Percentiles rank a stretch among this genome's conserved stretches.
These are phyloP conservation scores for Musca domestica DNA, from an alignment of 1,140 invertebrate species.

Conservation along the genomic window DNA sequence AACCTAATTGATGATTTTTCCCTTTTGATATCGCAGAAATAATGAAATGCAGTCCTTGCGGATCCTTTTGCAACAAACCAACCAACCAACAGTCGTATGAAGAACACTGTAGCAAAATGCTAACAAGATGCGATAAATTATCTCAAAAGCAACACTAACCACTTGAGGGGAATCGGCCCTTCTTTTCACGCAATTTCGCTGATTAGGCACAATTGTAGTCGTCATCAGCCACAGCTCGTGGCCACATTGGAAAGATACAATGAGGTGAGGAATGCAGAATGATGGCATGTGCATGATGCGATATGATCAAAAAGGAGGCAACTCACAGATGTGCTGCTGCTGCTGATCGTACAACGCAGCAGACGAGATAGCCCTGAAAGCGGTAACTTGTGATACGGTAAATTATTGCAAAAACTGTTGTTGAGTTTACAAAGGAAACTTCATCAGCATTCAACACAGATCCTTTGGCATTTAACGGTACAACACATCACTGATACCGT, in stretches of 20 bases:
- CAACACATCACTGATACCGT: no score
- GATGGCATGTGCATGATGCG: conserved; percentile 16
- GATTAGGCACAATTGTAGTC: conserved; percentile 16
- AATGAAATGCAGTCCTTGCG: no score
- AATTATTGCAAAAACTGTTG: conserved; percentile 15
- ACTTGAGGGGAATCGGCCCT: conserved; percentile 4
- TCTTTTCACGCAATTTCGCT: conserved; percentile 13
- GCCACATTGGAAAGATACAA: no score
- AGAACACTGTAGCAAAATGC: not conserved
- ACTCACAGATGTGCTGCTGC: not conserved
- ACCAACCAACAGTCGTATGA: not conserved
- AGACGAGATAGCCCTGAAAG: not conserved
- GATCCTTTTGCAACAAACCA: not conserved
- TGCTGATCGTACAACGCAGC: not conserved
- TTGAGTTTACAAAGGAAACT: no score
- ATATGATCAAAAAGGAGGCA: conserved; percentile 9
- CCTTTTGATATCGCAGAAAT: not conserved
- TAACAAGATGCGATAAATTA: conserved; percentile 20
- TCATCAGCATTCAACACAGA: no score
- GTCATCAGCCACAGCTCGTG: no score
- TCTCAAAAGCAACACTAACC: not conserved
- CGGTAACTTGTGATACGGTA: not conserved
- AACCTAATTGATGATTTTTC: conserved; percentile 8
- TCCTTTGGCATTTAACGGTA: no score
- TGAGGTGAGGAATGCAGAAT: no score